phyloP scores from a whole-genome alignment of 2,113 vertebrate genomes.

The Butorides virescens region DNA sequence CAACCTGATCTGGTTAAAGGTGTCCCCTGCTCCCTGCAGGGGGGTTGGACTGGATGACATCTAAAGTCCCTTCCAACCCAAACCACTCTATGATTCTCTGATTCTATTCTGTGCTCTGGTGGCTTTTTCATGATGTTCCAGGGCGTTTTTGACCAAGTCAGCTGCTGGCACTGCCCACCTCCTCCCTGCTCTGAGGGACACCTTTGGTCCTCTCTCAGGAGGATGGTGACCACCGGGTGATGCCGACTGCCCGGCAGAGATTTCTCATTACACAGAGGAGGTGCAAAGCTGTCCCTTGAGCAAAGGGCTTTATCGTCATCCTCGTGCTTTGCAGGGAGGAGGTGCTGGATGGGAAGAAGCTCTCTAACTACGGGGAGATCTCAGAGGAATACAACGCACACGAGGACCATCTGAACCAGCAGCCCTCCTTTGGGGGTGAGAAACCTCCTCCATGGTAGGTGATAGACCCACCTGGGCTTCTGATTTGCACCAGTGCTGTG shows the following conservation, averaged over 20 bases:
- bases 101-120: background rate
- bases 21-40: too few species aligned
- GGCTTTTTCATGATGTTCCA: background rate
- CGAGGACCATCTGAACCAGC: background rate
- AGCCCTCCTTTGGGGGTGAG: background rate
- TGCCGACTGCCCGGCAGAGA: background rate
- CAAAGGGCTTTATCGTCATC: background rate
- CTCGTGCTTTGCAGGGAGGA: background rate
- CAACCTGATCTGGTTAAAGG: too few species aligned
- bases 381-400: background rate
- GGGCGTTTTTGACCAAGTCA: background rate
- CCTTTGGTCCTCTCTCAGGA: background rate
- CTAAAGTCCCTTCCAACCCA: too few species aligned
- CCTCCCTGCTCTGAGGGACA: background rate
- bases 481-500: accelerated
- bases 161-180: background rate
- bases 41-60: too few species aligned
- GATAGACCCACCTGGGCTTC: background rate
- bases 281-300: background rate
- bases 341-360: background rate
- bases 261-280: background rate
- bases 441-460: background rate
- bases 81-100: too few species aligned
- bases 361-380: background rate
- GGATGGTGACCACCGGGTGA: background rate